Conservation (phyloP, 2,888 invertebrate species). For the Pandemis corylana region DNA sequence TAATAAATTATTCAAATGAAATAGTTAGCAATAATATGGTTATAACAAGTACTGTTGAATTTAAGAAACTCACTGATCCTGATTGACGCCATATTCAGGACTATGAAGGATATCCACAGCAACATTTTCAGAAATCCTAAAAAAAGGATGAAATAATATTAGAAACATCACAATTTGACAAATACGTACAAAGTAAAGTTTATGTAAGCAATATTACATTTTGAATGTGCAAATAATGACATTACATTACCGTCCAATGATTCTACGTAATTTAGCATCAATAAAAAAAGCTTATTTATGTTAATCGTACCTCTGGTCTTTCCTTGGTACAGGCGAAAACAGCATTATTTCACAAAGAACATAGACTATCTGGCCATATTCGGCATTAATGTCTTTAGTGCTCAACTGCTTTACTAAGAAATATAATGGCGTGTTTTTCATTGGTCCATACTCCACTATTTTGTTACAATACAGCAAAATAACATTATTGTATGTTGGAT, state of each 20-base stretch:
- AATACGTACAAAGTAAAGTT: background rate
- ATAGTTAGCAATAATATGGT: background rate
- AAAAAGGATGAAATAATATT: conserved; percentile 47
- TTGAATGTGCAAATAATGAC: too few species aligned
- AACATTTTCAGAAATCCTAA: conserved; percentile 69
- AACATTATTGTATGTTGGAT: conserved; percentile 62
- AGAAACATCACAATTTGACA: background rate
- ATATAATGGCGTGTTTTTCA: conserved; percentile 67
- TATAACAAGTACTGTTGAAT: background rate
- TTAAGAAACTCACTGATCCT: conserved; percentile 27
- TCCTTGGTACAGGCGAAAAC: conserved; percentile 78
- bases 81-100: conserved; percentile 49
- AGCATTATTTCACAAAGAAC: conserved; percentile 76
- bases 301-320: conserved; percentile 80
- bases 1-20: conserved; percentile 12
- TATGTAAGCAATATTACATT: background rate
- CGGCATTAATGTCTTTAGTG: conserved; percentile 48
- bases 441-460: conserved; percentile 68
- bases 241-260: too few species aligned
- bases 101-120: conserved; percentile 59
- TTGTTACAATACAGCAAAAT: conserved; percentile 65
- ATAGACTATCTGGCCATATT: conserved; percentile 64
- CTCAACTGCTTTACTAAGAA: conserved; percentile 62
- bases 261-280: too few species aligned
- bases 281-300: background rate